Conservation (phyloP, 2,797 vertebrate species). For the Oceanodroma leucorhoa region DNA sequence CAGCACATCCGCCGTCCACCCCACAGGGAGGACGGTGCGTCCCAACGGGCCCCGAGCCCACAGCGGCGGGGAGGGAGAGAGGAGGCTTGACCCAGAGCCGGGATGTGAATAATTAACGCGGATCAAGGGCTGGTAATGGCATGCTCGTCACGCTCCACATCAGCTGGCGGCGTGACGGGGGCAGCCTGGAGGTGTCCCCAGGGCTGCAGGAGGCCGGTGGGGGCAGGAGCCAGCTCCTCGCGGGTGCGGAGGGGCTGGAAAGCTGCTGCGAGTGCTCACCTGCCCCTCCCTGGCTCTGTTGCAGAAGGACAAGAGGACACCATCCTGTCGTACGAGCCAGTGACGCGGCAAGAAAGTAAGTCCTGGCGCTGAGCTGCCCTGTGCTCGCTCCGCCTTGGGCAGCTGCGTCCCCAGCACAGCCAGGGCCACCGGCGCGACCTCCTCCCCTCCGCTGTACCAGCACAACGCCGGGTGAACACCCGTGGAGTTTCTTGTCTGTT, state of each 20-base stretch:
- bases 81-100: not conserved
- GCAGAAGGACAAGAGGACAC: conserved; percentile 98
- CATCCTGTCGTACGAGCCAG: conserved; percentile 97
- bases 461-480: rapidly evolving
- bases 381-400: rapidly evolving
- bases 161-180: not conserved
- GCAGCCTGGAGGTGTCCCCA: not conserved
- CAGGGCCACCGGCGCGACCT: rapidly evolving
- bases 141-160: not conserved
- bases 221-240: not conserved
- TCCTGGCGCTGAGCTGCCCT: not conserved
- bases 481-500: not conserved
- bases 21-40: not conserved
- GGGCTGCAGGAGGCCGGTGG: not conserved
- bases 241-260: not conserved
- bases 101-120: not conserved
- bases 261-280: not conserved
- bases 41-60: not conserved
- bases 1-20: not conserved
- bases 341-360: conserved; percentile 98
- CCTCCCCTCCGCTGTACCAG: not conserved
- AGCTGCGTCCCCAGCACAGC: not conserved
- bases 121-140: not conserved
- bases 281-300: conserved; percentile 40
- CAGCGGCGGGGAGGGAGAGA: not conserved